Conservation (phyloP, 1,140 invertebrate species). For the Idris sp. region DNA sequence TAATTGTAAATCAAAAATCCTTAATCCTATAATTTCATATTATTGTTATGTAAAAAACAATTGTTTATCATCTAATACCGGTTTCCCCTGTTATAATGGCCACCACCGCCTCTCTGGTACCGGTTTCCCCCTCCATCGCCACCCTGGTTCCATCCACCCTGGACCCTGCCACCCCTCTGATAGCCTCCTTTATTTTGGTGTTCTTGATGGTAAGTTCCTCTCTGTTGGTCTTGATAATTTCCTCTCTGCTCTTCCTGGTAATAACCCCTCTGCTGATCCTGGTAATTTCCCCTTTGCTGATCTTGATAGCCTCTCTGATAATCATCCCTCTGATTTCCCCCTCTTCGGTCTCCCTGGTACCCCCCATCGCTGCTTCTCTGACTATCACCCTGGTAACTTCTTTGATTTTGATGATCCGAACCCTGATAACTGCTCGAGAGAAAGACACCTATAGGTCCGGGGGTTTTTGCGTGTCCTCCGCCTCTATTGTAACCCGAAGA, state of each 20-base stretch:
- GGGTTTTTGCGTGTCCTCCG: conserved; percentile 20
- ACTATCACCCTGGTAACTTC: conserved; percentile 54
- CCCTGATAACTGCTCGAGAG: conserved; percentile 33
- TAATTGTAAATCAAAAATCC: too few species aligned
- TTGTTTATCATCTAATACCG: conserved; percentile 17
- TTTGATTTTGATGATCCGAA: conserved; percentile 21
- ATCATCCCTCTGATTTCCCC: too few species aligned
- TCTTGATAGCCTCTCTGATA: conserved; percentile 60
- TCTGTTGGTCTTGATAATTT: conserved; percentile 19
- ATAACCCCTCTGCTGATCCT: conserved; percentile 11
- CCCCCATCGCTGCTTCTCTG: conserved; percentile 37
- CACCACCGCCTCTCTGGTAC: conserved; percentile 17
- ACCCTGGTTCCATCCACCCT: conserved; percentile 75
- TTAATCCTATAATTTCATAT: too few species aligned
- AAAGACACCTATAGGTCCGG: conserved; percentile 31
- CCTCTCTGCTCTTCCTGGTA: conserved; percentile 40
- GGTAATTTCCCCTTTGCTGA: conserved; percentile 28
- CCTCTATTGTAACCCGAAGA: conserved; percentile 35
- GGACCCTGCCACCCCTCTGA: conserved; percentile 70
- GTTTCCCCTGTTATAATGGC: conserved; percentile 16
- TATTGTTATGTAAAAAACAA: too few species aligned
- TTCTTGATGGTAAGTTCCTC: too few species aligned
- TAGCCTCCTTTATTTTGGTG: conserved; percentile 20
- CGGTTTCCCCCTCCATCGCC: conserved; percentile 26
- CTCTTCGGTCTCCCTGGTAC: conserved; percentile 52